Conservation (phyloP, 2,888 invertebrate species). For the Drosophila barbarae region DNA sequence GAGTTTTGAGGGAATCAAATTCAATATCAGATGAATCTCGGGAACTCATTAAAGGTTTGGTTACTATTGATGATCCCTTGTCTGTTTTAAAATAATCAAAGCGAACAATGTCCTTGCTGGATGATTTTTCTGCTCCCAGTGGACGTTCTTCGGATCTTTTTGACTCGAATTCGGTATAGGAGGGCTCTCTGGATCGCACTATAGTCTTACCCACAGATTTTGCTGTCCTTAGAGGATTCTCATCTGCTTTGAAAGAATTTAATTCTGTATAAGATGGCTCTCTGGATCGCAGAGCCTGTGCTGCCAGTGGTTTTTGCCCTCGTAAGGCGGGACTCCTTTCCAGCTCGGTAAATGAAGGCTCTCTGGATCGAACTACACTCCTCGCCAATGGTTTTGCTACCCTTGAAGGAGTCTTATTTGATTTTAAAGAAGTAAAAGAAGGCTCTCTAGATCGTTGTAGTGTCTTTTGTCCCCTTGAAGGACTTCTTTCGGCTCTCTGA, state of each 20-base stretch:
- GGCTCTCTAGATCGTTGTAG: not conserved
- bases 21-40: conserved; percentile 6
- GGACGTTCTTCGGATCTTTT: not conserved
- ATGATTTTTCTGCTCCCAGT: not conserved
- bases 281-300: not conserved
- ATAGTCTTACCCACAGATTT: not conserved
- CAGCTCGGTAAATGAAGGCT: conserved; percentile 5
- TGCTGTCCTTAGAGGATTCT: not conserved
- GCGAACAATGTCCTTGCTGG: not conserved
- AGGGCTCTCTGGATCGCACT: not conserved
- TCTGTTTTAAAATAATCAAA: not conserved
- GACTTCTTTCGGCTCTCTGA: not conserved
- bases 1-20: not conserved
- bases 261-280: not conserved
- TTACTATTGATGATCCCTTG: not conserved
- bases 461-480: not conserved
- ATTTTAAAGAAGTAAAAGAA: not conserved
- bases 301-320: not conserved
- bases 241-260: not conserved
- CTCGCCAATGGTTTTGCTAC: not conserved
- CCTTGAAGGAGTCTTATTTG: not conserved
- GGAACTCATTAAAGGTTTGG: not conserved
- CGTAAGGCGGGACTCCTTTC: not conserved
- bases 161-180: not conserved
- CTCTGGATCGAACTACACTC: not conserved